Base-by-base conservation (phyloP, 2,888 invertebrate genomes). In the Hermaeophaga mercurialis region DNA sequence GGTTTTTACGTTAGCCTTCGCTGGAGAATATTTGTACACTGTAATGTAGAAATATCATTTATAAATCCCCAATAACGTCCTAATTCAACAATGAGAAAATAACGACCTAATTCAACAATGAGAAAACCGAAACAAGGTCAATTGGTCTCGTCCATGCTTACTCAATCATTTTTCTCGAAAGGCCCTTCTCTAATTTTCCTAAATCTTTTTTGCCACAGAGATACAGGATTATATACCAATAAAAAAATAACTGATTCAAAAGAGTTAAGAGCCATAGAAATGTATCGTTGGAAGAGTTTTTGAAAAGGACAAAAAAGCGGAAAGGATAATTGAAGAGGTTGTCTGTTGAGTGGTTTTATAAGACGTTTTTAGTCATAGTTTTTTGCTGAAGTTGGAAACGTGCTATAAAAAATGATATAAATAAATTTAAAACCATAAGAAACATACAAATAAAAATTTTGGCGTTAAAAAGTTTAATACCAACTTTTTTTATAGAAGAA, bases 261-360 rank as follows among this genome's bases (percentile, higher is more conserved):
- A 52, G 48, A 49, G 45, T 41, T 44, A 57, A 45, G 47, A 45
- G 50, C 54, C 43, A 41, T 54, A 58, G 49, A 58, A 58, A 54
- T 52, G 46, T 58, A 46, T 28, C 11, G 26, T 19, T 11, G 47
- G 43, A 52, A 31, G 31, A 36, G 41, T 47, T 47, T 36, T 39
- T 17, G 28, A 41, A 18, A 50, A 15, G 31, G 43, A 41, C 19
- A 8, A 33, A 41, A 43, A 50, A 34, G 50, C 39, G 24, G 47
- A 47, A 36, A 24, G 38, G 47, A 47, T 47, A 47, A 47, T 47
- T 47, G 47, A 38, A 47, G 36, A 34, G 17, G 18, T 46, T 43
- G 24, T 43, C 24, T 3, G 12, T 12, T 18, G n/a, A 18, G 12
- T 12, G 11, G 12, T 11, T 46, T 34, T 46, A 19, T 34, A 34